Base-by-base conservation (phyloP, 2,888 invertebrate genomes). In the Theristus sp. region DNA sequence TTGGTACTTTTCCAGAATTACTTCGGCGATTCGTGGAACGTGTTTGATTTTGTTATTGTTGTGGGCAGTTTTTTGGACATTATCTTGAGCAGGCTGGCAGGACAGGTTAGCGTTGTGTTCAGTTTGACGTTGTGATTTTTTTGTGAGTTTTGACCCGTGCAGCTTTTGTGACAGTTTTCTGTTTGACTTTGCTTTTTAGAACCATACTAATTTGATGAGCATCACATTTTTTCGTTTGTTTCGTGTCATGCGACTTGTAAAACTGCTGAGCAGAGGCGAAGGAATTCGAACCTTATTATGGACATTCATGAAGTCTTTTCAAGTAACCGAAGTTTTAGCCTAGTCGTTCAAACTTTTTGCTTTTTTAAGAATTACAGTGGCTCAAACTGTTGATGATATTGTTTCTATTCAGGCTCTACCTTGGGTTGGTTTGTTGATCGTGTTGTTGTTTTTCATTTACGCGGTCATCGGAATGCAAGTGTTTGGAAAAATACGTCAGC, bases 381-480 rank as follows among this genome's bases (percentile, higher is more conserved):
- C n/a, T n/a, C n/a, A n/a, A n/a, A n/a, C n/a, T n/a, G n/a, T n/a
- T n/a, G n/a, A n/a, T n/a, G n/a, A n/a, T n/a, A n/a, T n/a, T n/a
- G n/a, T n/a, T n/a, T n/a, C n/a, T n/a, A n/a, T n/a, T 54, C 88
- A 98, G 82, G 98, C 98, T 28, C 80, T 99, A 75, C 98, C 98
- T 22, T 98, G 99, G 76, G 98, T 98, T 67, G 96, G 94, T 1
- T 81, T 96, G 64, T 82, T 99, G 59, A 99, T 99, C 70, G 87
- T 96, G 59, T 88, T 98, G 86, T 81, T 99, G 66, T 99, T 98
- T 80, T 99, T 99, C 80, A 96, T 98, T 74, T 98, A 98, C 76
- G 98, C 98, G 66, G 96, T 99, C 25, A 94, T 98, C 73, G 98
- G 98, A 67, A 99, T 98, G 98, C 94, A 96, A 84, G 86, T 96